Percentiles rank a stretch among this genome's conserved stretches.
Conservation (phyloP, 2,113 vertebrate genomes). For the Isichthys henryi region DNA sequence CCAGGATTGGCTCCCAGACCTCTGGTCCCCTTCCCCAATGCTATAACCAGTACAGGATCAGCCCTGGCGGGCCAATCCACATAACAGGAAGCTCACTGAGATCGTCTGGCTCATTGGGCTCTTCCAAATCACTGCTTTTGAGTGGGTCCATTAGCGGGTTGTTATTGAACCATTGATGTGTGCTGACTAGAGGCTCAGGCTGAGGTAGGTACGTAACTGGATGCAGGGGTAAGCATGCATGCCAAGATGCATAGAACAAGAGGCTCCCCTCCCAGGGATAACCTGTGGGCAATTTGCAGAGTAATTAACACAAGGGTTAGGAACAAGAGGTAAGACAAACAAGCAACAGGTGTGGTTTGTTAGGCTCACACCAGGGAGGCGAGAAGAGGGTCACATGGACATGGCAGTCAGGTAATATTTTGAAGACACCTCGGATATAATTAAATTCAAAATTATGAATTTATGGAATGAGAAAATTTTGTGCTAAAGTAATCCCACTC, state of each 20-base stretch:
- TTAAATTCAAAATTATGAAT: background rate
- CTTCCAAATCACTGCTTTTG: background rate
- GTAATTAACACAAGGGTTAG: background rate
- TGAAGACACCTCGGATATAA: background rate
- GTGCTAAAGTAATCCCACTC: background rate
- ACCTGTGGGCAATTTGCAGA: background rate
- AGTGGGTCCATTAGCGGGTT: background rate
- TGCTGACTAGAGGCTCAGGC: background rate
- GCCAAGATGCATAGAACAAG: background rate
- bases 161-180: background rate
- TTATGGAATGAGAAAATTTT: background rate
- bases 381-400: background rate
- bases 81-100: background rate
- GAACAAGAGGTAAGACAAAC: background rate
- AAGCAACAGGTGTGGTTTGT: background rate
- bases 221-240: background rate
- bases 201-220: background rate
- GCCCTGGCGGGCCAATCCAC: background rate
- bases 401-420: background rate
- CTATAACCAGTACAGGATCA: background rate
- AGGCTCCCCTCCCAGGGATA: background rate
- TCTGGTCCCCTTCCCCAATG: background rate
- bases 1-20: background rate
- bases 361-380: background rate
- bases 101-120: background rate